Evolutionary conservation across 2,888 invertebrate species (phyloP).

Genomic region (Diadegma fenestrale): DNA sequence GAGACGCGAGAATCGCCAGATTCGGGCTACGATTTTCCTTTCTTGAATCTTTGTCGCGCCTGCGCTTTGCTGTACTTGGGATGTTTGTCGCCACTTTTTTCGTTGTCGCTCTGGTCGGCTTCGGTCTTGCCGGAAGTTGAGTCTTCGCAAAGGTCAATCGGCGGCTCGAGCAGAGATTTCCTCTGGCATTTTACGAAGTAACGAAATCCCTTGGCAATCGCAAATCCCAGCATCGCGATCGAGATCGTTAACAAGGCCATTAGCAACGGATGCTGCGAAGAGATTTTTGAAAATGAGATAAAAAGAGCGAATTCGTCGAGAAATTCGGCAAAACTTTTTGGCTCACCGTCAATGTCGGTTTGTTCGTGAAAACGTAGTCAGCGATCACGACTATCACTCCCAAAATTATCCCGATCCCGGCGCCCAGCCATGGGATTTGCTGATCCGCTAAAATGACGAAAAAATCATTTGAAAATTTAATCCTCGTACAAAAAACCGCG

Average conservation of each 20-base stretch:
- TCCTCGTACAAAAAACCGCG: too few relatives aligned
- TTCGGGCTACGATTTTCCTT: conserved; percentile 88
- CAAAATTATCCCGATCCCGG: conserved; percentile 89
- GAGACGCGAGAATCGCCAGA: background rate
- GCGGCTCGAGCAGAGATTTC: conserved; percentile 86
- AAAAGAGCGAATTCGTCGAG: background rate
- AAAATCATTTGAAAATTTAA: background rate
- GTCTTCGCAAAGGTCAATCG: conserved; percentile 85
- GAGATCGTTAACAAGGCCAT: conserved; percentile 90
- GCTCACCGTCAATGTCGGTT: conserved; percentile 89
- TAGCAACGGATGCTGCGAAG: conserved; percentile 88
- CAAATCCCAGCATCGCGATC: conserved; percentile 89
- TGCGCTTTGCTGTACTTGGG: conserved; percentile 90
- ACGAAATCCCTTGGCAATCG: conserved; percentile 87
- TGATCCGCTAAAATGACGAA: conserved; percentile 86
- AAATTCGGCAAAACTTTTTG: conserved; percentile 16
- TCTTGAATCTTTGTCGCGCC: conserved; percentile 91
- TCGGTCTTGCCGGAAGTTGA: conserved; percentile 75
- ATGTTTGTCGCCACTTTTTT: conserved; percentile 77
- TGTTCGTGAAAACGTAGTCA: conserved; percentile 86
- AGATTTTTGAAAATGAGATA: background rate
- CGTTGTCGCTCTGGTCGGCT: conserved; percentile 70
- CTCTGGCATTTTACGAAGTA: conserved; percentile 86
- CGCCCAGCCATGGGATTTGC: conserved; percentile 91
- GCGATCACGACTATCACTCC: background rate